phyloP scores from a whole-genome alignment of 2,888 invertebrate genomes.

The Sphinx pinastri region DNA sequence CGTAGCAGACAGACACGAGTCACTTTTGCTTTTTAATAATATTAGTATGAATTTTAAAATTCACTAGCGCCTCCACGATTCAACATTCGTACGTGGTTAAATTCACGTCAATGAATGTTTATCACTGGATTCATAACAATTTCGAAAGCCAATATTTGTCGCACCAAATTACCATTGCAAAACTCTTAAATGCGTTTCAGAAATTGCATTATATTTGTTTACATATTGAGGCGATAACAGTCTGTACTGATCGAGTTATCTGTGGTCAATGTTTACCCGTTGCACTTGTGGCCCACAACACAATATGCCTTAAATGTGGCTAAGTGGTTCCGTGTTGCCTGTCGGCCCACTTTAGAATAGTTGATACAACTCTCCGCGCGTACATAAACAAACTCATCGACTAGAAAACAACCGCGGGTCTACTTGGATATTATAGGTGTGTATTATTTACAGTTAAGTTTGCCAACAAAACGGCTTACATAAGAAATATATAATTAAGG shows the following conservation, averaged over 20 bases:
- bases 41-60: no score
- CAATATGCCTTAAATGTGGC: constrained; percentile 10
- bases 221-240: neutral
- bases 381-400: neutral
- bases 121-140: neutral
- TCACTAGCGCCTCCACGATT: neutral
- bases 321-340: constrained; percentile 21
- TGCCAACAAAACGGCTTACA: no score
- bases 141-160: neutral
- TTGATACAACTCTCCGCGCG: constrained; percentile 3
- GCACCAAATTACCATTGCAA: neutral
- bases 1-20: no score
- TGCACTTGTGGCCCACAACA: constrained; percentile 10
- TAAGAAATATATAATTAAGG: no score
- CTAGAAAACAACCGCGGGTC: neutral
- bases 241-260: constrained; percentile 5
- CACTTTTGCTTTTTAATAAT: no score
- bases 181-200: neutral
- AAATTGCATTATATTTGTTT: neutral
- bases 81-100: neutral
- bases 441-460: no score
- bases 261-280: constrained; percentile 15
- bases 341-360: neutral
- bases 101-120: neutral
- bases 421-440: no score